Conservation (phyloP, 2,797 vertebrate species). For the Lutjanus campechanus region DNA sequence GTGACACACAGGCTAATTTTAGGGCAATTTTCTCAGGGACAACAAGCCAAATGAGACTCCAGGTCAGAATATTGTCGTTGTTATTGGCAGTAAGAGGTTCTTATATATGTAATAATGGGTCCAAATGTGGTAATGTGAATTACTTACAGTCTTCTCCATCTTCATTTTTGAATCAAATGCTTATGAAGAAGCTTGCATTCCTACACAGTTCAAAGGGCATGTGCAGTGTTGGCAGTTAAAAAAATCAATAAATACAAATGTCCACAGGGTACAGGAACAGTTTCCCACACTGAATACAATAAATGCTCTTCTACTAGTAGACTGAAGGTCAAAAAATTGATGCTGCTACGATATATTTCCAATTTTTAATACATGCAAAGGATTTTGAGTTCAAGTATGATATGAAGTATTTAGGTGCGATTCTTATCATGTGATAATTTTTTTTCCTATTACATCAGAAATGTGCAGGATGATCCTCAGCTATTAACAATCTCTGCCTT, state of each 20-base stretch:
- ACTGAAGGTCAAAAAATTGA: neutral
- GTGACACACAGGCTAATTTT: slow-evolving; percentile 45
- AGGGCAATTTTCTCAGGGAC: slow-evolving; percentile 25
- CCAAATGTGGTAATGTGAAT: neutral
- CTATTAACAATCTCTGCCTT: slow-evolving; percentile 3
- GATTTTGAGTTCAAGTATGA: neutral
- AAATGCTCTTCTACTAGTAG: neutral
- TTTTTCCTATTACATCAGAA: neutral
- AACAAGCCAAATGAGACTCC: slow-evolving; percentile 18
- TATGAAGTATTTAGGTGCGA: neutral
- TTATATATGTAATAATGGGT: neutral
- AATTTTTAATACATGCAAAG: neutral
- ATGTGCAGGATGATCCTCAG: slow-evolving; percentile 16
- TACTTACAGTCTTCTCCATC: neutral
- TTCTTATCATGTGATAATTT: neutral
- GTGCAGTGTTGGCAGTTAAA: slow-evolving; percentile 2
- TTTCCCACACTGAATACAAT: neutral
- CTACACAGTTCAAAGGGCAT: slow-evolving; percentile 5
- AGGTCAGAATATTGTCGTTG: slow-evolving; percentile 10
- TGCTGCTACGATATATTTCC: no score
- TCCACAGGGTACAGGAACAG: slow-evolving; percentile 9
- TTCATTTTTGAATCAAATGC: neutral
- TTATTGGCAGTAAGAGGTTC: neutral
- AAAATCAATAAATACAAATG: slow-evolving; percentile 14
- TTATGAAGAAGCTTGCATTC: neutral